Conservation (phyloP, 2,888 invertebrate species). For the Melinopterus prodromus region DNA sequence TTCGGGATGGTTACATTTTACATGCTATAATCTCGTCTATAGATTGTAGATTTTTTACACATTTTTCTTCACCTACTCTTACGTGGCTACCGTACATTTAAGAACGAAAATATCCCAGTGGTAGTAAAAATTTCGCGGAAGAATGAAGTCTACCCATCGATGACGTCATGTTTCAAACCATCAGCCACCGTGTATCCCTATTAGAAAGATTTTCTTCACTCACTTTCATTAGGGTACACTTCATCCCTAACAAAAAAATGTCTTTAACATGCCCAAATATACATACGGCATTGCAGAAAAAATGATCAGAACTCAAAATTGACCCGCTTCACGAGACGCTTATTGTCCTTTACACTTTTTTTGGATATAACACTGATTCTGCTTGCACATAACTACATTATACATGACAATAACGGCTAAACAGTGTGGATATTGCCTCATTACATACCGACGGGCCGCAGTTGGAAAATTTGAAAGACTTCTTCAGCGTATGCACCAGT, state of each 20-base stretch:
- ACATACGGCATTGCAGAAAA: slow-evolving; percentile 21
- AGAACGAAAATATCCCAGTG: slow-evolving; percentile 23
- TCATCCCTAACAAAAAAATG: not conserved
- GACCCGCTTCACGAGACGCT: slow-evolving; percentile 1
- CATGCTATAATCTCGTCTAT: slow-evolving; percentile 13
- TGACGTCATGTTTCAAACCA: not conserved
- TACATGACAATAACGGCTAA: slow-evolving; percentile 14
- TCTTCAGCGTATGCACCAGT: slow-evolving; percentile 6
- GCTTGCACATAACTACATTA: slow-evolving; percentile 19
- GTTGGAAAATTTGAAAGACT: slow-evolving; percentile 23
- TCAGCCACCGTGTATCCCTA: no score
- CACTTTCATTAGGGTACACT: not conserved
- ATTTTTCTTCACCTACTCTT: slow-evolving; percentile 19
- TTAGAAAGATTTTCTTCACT: no score
- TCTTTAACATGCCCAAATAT: slow-evolving; percentile 18
- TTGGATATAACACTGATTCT: not conserved
- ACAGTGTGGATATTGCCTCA: slow-evolving; percentile 9
- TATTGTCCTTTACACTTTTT: slow-evolving; percentile 20
- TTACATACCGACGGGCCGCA: slow-evolving; percentile 5
- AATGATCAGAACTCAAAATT: slow-evolving; percentile 12
- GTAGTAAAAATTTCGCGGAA: slow-evolving; percentile 5
- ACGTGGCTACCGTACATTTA: slow-evolving; percentile 13
- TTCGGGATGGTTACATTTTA: slow-evolving; percentile 24
- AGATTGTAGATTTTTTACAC: slow-evolving; percentile 17
- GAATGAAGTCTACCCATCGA: not conserved